These are phyloP conservation scores for Callitettix versicolor DNA, from an alignment of 1,140 invertebrate species.

Conservation along the genomic window DNA sequence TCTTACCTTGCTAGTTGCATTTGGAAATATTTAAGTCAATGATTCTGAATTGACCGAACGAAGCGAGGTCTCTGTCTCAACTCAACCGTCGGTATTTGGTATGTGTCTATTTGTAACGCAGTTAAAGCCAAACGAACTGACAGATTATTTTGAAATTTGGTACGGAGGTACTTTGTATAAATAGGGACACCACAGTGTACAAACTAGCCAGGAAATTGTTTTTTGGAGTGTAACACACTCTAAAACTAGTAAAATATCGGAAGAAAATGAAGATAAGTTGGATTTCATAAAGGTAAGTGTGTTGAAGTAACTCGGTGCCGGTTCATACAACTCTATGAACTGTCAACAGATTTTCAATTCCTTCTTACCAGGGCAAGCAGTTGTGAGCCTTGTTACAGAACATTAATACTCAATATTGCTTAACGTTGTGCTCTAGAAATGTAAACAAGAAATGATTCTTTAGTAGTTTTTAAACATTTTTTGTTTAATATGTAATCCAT, in stretches of 20 bases:
- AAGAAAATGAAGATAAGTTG: not conserved
- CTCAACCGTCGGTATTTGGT: too few species aligned
- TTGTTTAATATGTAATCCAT: too few species aligned
- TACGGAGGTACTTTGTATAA: too few species aligned
- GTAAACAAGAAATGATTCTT: not conserved
- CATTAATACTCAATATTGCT: conserved; percentile 45
- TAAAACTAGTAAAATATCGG: not conserved
- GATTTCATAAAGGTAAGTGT: not conserved
- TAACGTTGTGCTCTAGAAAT: conserved; percentile 27
- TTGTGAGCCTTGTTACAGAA: conserved; percentile 28
- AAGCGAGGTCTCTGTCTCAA: too few species aligned
- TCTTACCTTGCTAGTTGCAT: too few species aligned
- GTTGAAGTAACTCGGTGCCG: not conserved
- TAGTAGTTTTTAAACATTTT: too few species aligned
- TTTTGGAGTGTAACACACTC: not conserved
- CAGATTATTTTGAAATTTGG: too few species aligned
- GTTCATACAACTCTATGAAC: conserved; percentile 2
- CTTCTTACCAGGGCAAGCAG: not conserved
- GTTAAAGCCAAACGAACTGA: too few species aligned
- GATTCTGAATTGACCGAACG: too few species aligned
- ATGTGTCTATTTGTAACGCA: too few species aligned
- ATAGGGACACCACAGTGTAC: not conserved
- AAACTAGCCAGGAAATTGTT: not conserved
- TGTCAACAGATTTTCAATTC: conserved; percentile 8
- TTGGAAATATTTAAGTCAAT: too few species aligned